Percentiles rank a stretch among this genome's conserved stretches.
These are phyloP conservation scores for Ataeniobius toweri DNA, from an alignment of 2,797 vertebrate species.

Conservation along the genomic window DNA sequence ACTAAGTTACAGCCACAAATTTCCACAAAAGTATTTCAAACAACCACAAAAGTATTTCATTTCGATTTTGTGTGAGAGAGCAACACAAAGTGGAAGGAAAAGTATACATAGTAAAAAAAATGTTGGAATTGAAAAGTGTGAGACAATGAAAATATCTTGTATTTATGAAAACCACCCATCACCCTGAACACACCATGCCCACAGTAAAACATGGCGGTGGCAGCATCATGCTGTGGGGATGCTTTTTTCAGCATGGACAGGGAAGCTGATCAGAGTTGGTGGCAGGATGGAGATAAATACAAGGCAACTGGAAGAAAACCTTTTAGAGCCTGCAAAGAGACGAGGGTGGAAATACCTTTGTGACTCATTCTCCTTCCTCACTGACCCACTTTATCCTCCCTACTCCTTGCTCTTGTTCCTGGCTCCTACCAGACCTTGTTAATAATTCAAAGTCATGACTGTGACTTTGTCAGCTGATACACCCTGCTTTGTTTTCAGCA, in stretches of 20 bases:
- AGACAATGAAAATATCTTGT: too few relatives aligned
- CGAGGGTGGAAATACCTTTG: conserved; percentile 22
- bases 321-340: too few relatives aligned
- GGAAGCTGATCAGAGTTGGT: too few relatives aligned
- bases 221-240: too few relatives aligned
- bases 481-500: conserved; percentile 55
- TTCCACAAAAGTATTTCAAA: neutral
- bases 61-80: neutral
- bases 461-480: conserved; percentile 69
- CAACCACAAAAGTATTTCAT: neutral
- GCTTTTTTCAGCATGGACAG: too few relatives aligned
- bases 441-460: conserved; percentile 73
- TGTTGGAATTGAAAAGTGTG: too few relatives aligned
- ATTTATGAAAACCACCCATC: too few relatives aligned
- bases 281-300: too few relatives aligned
- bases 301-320: too few relatives aligned
- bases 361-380: conserved; percentile 35
- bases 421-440: conserved; percentile 48
- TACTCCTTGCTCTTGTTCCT: conserved; percentile 52
- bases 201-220: too few relatives aligned
- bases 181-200: too few relatives aligned
- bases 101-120: too few relatives aligned
- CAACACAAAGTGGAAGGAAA: neutral
- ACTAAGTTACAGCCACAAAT: neutral
- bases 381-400: conserved; percentile 47